Conservation (phyloP, 1,140 invertebrate species). For the Hycleus phaleratus region DNA sequence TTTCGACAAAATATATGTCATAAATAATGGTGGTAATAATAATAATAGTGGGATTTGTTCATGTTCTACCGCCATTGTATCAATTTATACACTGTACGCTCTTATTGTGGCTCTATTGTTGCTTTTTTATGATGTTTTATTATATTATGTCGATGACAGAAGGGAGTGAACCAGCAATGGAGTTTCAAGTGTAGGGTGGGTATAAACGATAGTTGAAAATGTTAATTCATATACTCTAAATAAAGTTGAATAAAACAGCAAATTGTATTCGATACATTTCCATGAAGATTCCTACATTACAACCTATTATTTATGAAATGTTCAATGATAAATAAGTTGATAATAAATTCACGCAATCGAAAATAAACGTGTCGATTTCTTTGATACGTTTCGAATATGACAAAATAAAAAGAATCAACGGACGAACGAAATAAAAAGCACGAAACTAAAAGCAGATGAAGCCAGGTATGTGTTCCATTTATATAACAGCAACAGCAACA, state of each 20-base stretch:
- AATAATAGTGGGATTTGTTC: neutral
- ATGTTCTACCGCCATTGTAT: constrained; percentile 3
- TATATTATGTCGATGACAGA: constrained; percentile 20
- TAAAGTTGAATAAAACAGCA: no score
- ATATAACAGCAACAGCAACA: neutral
- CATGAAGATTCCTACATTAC: no score
- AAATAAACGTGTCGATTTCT: no score
- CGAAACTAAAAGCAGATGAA: neutral
- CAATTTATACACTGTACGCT: constrained; percentile 1
- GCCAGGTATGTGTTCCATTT: neutral
- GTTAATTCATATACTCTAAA: no score
- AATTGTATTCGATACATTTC: no score
- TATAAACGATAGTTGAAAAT: neutral
- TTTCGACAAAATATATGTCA: neutral
- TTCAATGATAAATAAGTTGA: no score
- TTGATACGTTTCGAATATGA: no score
- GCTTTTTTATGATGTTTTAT: constrained; percentile 10
- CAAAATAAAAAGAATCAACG: neutral
- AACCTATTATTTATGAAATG: no score
- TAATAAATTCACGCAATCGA: no score
- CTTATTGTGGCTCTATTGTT: constrained; percentile 17
- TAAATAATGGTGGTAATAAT: constrained; percentile 6
- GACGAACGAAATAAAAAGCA: neutral
- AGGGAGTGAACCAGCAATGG: constrained; percentile 18
- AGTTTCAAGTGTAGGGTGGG: constrained; percentile 17